These are phyloP conservation scores for Tokudaia tokunoshimensis DNA, from an alignment of 2,797 vertebrate species.

Conservation along the genomic window DNA sequence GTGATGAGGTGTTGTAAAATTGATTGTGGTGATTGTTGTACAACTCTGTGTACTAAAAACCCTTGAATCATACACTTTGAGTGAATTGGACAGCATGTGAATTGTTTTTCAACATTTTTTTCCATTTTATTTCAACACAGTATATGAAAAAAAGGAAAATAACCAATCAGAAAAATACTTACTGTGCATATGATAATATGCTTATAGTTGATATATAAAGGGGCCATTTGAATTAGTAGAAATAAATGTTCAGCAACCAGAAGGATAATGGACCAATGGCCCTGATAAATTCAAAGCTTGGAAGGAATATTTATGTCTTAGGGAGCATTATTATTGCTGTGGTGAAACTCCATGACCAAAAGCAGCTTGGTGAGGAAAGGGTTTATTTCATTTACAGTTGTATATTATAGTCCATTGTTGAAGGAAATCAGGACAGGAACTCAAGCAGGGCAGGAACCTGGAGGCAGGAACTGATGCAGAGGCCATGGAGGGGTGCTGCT, in stretches of 20 bases:
- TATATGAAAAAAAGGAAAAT: slow-evolving; percentile 55
- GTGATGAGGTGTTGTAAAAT: slow-evolving; percentile 38
- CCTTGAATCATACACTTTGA: neutral
- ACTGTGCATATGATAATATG: neutral
- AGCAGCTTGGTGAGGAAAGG: neutral
- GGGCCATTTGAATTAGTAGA: slow-evolving; percentile 29
- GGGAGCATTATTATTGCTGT: neutral
- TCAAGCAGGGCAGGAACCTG: neutral
- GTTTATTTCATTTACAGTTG: neutral
- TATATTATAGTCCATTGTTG: neutral
- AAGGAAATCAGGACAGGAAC: neutral
- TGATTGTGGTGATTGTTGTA: neutral
- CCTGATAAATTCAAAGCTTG: slow-evolving; percentile 7
- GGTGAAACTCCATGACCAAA: neutral
- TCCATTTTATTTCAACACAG: neutral
- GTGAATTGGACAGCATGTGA: neutral
- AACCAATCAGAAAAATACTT: slow-evolving; percentile 33
- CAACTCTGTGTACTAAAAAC: slow-evolving; percentile 1
- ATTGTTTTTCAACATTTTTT: neutral
- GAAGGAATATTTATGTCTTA: neutral
- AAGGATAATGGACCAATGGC: neutral
- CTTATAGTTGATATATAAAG: slow-evolving; percentile 20
- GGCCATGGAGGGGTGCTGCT: neutral
- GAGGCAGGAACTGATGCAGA: neutral
- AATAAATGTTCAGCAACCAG: slow-evolving; percentile 5